Base-by-base conservation (phyloP, 2,888 invertebrate genomes). In the Stenoptilia bipunctidactyla region DNA sequence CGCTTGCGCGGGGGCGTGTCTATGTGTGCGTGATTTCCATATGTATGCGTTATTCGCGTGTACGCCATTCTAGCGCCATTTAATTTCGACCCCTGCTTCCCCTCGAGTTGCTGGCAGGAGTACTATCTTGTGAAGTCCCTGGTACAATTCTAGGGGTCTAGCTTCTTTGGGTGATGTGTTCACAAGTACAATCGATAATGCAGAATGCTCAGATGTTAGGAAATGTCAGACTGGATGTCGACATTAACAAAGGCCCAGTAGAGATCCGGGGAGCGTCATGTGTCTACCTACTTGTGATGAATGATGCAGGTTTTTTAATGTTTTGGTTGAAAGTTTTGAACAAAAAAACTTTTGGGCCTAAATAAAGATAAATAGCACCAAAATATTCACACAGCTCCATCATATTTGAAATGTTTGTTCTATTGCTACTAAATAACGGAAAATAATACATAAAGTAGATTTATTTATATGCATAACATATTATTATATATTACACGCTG, bases 101-200 rank as follows among this genome's bases (percentile, higher is more conserved):
- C 62, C 63, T 56, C 47, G 4, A n/a, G 8, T n/a, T 10, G 9
- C 2, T 8, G 30, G 6, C 12, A 30, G 10, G 13, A 8, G 30
- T 10, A 10, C 13, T 30, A 10, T n/a, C 10, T 12, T 12, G 30
- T 4, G 30, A n/a, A 12, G 4, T 4, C 30, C n/a, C 6, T n/a
- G 30, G 30, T 3, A 45, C 45, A 45, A 43, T 47, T 57, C 59
- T 55, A 42, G 50, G 52, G 75, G 40, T 66, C 72, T 44, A 13
- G 15, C 14, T 53, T 48, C 0, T 15, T 0, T 67, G 68, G 77
- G 51, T 44, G 34, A 30, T 60, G 61, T 71, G 66, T 71, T 70
- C 59, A 61, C 61, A 59, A 72, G 71, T 69, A 70, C 69, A 80
- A 83, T 83, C 82, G 73, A 83, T 83, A 83, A 76, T 69, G 72